phyloP scores from a whole-genome alignment of 2,113 vertebrate species.

The Pomatorhinus ruficollis region DNA sequence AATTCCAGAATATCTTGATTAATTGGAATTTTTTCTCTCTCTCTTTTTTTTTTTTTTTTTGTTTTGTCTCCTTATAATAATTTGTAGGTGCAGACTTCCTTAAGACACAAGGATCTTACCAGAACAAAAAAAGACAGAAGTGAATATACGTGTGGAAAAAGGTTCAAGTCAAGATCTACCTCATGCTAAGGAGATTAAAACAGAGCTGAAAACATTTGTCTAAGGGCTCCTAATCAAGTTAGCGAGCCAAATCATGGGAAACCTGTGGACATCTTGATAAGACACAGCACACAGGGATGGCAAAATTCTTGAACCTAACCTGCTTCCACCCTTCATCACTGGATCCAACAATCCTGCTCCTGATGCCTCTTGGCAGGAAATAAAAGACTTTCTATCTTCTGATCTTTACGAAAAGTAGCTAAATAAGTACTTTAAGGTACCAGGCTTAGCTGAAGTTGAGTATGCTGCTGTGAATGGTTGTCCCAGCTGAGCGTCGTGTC shows the following conservation, averaged over 20 bases:
- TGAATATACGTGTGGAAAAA: neutral
- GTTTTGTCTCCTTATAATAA: neutral
- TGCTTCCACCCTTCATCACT: neutral
- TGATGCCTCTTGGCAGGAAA: conserved; percentile 3
- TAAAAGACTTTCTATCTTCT: neutral
- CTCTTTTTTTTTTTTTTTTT: accelerated
- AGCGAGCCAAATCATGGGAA: neutral
- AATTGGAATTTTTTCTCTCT: neutral
- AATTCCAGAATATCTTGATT: neutral
- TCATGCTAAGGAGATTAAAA: neutral
- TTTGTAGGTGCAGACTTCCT: neutral
- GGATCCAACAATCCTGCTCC: neutral
- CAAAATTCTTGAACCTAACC: conserved; percentile 4
- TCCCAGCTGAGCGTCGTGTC: conserved; percentile 7
- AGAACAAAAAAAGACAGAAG: neutral
- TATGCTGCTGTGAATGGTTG: neutral
- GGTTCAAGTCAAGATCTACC: neutral
- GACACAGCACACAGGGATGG: neutral
- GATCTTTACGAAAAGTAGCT: conserved; percentile 5
- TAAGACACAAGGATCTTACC: neutral
- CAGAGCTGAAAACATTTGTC: neutral
- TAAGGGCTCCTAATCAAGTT: neutral
- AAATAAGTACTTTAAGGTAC: neutral
- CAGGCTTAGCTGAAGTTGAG: neutral
- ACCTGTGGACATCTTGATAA: neutral